Conservation (phyloP, 1,140 invertebrate species). For the Saxidomus purpurata region DNA sequence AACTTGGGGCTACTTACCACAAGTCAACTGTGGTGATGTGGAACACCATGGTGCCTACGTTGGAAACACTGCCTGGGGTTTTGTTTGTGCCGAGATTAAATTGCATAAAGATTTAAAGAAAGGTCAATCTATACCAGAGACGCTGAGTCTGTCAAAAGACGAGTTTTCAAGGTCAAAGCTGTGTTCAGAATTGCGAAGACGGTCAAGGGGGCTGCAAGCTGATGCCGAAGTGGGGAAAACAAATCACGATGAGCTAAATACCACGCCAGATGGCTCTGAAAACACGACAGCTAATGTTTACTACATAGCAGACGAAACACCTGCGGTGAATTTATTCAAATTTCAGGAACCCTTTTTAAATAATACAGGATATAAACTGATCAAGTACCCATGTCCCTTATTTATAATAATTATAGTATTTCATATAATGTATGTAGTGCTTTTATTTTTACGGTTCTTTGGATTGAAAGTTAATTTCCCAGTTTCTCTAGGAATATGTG, state of each 20-base stretch:
- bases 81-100: constrained; percentile 45
- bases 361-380: constrained; percentile 1
- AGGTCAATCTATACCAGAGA: not conserved
- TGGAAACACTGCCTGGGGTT: constrained; percentile 45
- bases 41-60: constrained; percentile 35
- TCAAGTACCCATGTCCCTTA: not conserved
- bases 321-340: not conserved
- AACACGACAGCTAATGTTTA: not conserved
- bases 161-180: not conserved
- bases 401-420: constrained; percentile 14
- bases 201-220: not conserved
- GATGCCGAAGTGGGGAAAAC: not conserved
- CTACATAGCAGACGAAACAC: constrained; percentile 46
- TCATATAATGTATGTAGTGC: not conserved
- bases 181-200: not conserved
- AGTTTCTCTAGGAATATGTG: not conserved
- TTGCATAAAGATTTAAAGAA: constrained; percentile 12
- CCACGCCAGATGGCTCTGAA: not conserved
- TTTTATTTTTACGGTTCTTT: constrained; percentile 33
- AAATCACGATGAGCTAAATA: too few species aligned
- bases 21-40: not conserved
- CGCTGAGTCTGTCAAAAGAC: not conserved
- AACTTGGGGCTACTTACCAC: not conserved
- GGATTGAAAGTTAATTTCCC: constrained; percentile 35
- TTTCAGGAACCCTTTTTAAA: constrained; percentile 44